These are phyloP conservation scores for Nineta flava DNA, from an alignment of 2,888 invertebrate genomes.

Conservation along the genomic window DNA sequence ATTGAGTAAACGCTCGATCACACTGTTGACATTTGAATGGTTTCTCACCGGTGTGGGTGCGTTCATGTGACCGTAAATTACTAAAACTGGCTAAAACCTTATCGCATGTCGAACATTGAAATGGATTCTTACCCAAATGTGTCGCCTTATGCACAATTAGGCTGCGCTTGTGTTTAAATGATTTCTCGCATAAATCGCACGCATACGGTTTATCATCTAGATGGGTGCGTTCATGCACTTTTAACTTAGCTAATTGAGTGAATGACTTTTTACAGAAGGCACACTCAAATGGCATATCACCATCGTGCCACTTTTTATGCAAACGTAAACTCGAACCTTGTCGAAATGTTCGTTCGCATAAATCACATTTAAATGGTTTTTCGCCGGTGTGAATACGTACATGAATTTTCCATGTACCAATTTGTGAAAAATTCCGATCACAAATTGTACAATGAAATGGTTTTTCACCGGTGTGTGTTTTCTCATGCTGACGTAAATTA, in stretches of 20 bases:
- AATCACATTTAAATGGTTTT: neutral
- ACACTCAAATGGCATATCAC: neutral
- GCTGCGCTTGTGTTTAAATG: neutral
- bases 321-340: neutral
- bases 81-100: neutral
- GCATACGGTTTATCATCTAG: neutral
- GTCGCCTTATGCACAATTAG: neutral
- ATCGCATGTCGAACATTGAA: neutral
- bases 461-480: neutral
- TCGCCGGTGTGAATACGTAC: neutral
- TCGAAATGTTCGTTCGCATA: neutral
- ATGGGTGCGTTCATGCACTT: neutral
- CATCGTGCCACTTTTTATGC: neutral
- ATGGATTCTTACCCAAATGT: neutral
- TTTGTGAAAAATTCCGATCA: neutral
- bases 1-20: neutral
- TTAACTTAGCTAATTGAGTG: neutral
- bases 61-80: neutral
- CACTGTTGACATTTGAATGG: neutral
- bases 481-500: neutral
- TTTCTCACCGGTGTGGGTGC: neutral
- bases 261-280: neutral
- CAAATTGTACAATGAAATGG: neutral
- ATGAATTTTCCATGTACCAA: neutral
- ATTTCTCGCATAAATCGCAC: neutral